These are phyloP conservation scores for Chondrosia reniformis DNA, from an alignment of 37 sponge, comb jelly and placozoan genomes.

Conservation along the genomic window DNA sequence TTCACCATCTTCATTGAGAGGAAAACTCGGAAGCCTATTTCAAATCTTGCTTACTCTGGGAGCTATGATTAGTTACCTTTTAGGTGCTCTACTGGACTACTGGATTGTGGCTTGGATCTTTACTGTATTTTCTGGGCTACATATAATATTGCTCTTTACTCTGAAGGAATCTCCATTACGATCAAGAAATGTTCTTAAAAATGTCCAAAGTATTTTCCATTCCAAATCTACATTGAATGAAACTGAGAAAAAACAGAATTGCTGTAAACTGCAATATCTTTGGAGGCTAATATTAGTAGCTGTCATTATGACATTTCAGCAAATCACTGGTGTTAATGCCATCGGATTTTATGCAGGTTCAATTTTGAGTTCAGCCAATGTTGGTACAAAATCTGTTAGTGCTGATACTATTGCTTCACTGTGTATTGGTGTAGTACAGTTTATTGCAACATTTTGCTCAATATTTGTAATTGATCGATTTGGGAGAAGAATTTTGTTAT, in stretches of 20 bases:
- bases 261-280: not conserved
- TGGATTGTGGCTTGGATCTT: conserved; percentile 38
- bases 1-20: conserved; percentile 49
- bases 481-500: conserved; percentile 32
- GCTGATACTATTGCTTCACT: not conserved
- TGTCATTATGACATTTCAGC: conserved; percentile 51
- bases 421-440: conserved; percentile 8
- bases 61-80: conserved; percentile 31
- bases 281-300: conserved; percentile 13
- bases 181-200: conserved; percentile 23
- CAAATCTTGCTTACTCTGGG: conserved; percentile 75
- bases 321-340: conserved; percentile 29
- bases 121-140: conserved; percentile 29
- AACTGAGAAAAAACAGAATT: too few species aligned
- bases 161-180: conserved; percentile 71
- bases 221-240: not conserved
- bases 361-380: conserved; percentile 8
- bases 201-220: not conserved
- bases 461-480: conserved; percentile 33
- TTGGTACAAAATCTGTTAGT: not conserved
- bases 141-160: conserved; percentile 50
- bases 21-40: conserved; percentile 63
- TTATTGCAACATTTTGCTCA: not conserved
- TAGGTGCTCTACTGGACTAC: conserved; percentile 44
- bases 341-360: conserved; percentile 24